Base-by-base conservation (phyloP, 2,797 vertebrate species). In the Chelidonichthys spinosus region DNA sequence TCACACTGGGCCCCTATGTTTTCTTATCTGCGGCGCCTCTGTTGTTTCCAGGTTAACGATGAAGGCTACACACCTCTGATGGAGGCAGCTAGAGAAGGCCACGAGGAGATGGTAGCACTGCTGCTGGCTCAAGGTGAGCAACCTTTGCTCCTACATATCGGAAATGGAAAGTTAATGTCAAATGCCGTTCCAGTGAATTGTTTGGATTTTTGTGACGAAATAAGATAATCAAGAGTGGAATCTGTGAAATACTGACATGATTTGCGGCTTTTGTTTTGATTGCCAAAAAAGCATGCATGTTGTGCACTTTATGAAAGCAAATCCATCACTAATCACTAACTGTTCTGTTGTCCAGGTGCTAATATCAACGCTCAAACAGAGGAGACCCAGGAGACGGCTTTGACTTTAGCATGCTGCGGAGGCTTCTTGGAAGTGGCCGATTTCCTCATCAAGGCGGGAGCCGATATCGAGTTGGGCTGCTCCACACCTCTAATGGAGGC, bases 301-400 rank as follows among this genome's bases (percentile, higher is more conserved):
- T 67, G 64, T 58, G 1, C 5, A 2, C 1, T 56, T 54, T 18
- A 53, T 44, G 17, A 42, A 58, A 52, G 32, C 36, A 62, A 66
- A 42, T 5, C 1, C 1, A 0, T 33, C 10, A 47, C 8, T 11
- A 6, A 18, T 73, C 37, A 8, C 15, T 13, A 25, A 32, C 18
- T 43, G 11, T 7, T 55, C 11, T 63, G 11, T 65, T 43, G 15
- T 83, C 18, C 67, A 99, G 98, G 97, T 92, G 97, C 97, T 75
- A 99, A 99, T 91, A 99, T 99, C 89, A 99, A 99, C 69, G 98
- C 97, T 42, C 98, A 99, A 92, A 99, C 98, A 32, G 98, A 99
- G 89, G 98, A 99, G 93, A 99, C 98, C 0, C 98, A 99, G 89
- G 98, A 99, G 88, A 99, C 98, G 0, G 98, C 98, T 52, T 93